These are phyloP conservation scores for Sigmodon hispidus DNA, from an alignment of 2,113 vertebrate species.

Conservation along the genomic window DNA sequence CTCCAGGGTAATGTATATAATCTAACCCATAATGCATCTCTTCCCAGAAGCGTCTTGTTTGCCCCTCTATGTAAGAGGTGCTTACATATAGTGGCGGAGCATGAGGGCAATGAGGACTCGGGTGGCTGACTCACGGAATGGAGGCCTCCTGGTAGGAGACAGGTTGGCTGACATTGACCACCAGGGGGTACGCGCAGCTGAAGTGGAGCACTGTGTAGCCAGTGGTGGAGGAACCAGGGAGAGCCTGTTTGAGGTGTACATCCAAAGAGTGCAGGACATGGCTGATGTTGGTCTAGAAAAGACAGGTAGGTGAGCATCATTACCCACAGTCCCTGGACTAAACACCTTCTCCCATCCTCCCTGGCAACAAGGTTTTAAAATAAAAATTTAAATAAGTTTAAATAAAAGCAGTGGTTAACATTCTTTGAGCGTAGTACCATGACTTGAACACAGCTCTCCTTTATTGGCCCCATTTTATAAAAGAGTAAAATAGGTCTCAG, in stretches of 20 bases:
- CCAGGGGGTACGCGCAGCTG: background rate
- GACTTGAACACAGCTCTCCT: background rate
- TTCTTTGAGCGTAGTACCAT: background rate
- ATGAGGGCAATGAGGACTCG: background rate
- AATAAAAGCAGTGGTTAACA: background rate
- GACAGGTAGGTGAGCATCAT: background rate
- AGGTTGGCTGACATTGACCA: constrained; percentile 29
- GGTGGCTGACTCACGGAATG: constrained; percentile 25
- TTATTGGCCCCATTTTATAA: constrained; percentile 15
- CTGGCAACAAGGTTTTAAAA: background rate
- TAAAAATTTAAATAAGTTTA: no score
- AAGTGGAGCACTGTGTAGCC: background rate
- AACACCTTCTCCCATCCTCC: background rate
- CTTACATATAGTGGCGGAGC: background rate
- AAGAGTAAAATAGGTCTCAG: background rate
- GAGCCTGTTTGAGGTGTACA: background rate
- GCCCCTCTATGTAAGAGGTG: background rate
- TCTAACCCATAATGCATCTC: background rate
- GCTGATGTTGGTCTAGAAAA: constrained; percentile 52
- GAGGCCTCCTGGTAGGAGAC: background rate
- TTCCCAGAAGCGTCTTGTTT: background rate
- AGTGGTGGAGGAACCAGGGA: background rate
- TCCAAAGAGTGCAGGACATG: constrained; percentile 53
- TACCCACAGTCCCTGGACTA: background rate
- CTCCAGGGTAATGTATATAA: background rate